These are phyloP conservation scores for Erythrocercus mccallii DNA, from an alignment of 2,113 vertebrate species.

Conservation along the genomic window DNA sequence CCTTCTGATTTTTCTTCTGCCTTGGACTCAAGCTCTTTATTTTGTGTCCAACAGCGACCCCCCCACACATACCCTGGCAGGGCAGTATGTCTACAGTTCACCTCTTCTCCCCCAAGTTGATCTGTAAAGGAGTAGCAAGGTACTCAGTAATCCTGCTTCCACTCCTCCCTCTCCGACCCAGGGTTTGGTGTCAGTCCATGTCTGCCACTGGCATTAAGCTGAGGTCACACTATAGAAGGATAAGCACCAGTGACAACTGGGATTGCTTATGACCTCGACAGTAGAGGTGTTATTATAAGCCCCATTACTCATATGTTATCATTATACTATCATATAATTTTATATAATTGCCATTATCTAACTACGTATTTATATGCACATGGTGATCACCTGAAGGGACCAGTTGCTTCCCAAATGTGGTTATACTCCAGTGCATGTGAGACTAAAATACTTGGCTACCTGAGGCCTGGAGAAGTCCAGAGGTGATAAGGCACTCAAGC, in stretches of 20 bases:
- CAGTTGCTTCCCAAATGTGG: neutral
- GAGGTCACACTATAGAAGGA: neutral
- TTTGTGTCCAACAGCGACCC: too few species aligned
- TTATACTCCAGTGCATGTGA: neutral
- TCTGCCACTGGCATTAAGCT: neutral
- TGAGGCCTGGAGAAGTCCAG: neutral
- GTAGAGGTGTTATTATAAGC: neutral
- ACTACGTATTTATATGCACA: neutral
- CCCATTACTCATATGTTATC: neutral
- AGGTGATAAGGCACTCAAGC: neutral
- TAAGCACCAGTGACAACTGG: neutral
- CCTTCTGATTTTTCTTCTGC: too few species aligned
- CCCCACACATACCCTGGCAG: accelerated
- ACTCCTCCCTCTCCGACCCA: neutral
- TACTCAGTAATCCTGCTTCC: neutral
- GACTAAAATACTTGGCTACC: neutral
- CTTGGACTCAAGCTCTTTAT: too few species aligned
- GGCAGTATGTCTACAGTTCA: neutral
- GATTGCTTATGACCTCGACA: accelerated
- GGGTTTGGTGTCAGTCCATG: neutral
- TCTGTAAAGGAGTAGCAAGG: neutral
- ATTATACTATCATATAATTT: neutral
- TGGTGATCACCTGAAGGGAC: neutral
- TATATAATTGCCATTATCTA: neutral
- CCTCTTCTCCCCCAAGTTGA: neutral